A percentile compares a stretch with the other conserved stretches of the same genome.
Conservation (phyloP, 2,113 vertebrate species). For the Hippocampus zosterae region DNA sequence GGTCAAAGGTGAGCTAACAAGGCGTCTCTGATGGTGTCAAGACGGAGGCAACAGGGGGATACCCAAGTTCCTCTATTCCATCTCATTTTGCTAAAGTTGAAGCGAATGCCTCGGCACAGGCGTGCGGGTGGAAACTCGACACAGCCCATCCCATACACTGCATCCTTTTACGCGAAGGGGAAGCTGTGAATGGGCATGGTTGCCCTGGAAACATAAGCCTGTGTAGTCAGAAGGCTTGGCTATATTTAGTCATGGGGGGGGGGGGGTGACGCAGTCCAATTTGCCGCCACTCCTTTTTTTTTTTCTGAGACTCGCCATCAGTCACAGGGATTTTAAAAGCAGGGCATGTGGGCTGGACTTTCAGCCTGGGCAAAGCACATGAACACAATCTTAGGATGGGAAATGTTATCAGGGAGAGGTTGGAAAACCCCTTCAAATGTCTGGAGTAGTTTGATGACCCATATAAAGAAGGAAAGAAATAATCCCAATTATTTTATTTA, state of each 20-base stretch:
- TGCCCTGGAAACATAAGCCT: conserved; percentile 76
- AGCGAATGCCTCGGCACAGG: background rate
- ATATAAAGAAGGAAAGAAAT: conserved; percentile 31
- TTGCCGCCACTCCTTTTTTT: conserved; percentile 20
- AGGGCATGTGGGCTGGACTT: conserved; percentile 9
- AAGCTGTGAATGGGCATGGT: conserved; percentile 69
- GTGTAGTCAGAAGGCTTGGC: conserved; percentile 53
- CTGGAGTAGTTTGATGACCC: conserved; percentile 50
- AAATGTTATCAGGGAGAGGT: conserved; percentile 44
- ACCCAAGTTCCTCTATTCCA: background rate
- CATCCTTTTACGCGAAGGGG: conserved; percentile 42
- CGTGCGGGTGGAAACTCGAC: background rate
- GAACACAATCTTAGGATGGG: conserved; percentile 39
- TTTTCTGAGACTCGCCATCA: conserved; percentile 30
- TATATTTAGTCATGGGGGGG: conserved; percentile 67
- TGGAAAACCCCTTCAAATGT: conserved; percentile 25
- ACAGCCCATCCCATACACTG: background rate
- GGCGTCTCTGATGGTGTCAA: background rate
- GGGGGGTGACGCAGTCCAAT: conserved; percentile 60
- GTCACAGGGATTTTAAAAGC: conserved; percentile 21
- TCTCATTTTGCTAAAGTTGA: background rate
- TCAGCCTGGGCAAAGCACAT: conserved; percentile 42
- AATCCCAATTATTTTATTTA: background rate
- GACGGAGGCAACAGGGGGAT: no score
- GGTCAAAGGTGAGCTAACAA: background rate